phyloP scores from a whole-genome alignment of 1,140 invertebrate species.

The Nebria ingens region DNA sequence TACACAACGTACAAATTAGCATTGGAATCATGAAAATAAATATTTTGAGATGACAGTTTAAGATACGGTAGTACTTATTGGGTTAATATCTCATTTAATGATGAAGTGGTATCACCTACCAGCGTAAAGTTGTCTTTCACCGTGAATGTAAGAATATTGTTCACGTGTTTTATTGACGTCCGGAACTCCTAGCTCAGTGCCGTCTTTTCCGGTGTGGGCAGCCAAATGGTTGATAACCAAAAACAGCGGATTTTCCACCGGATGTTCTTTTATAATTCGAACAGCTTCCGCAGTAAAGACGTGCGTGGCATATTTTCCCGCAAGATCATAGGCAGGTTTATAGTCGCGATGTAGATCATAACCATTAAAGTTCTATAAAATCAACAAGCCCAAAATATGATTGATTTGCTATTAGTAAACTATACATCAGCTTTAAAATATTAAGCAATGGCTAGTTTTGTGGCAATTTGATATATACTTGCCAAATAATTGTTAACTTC shows the following conservation, averaged over 20 bases:
- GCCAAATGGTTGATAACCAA: conserved; percentile 65
- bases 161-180: conserved; percentile 47
- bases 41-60: too few species aligned
- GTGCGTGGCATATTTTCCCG: conserved; percentile 52
- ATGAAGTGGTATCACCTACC: too few species aligned
- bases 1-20: too few species aligned
- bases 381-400: neutral
- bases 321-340: neutral
- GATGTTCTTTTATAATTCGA: conserved; percentile 50
- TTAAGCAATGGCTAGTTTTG: too few species aligned
- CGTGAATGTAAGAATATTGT: conserved; percentile 63
- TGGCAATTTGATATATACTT: too few species aligned
- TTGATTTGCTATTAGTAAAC: too few species aligned
- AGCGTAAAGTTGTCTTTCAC: conserved; percentile 60
- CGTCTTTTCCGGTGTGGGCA: conserved; percentile 56
- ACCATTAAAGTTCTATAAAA: neutral
- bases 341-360: neutral
- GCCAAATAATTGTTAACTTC: too few species aligned
- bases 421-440: too few species aligned
- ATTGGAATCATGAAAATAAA: too few species aligned
- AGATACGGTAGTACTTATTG: too few species aligned
- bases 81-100: too few species aligned
- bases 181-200: conserved; percentile 63
- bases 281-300: conserved; percentile 59
- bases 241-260: conserved; percentile 51